Conservation (phyloP, 2,888 invertebrate genomes). For the Eurytoma adleriae region DNA sequence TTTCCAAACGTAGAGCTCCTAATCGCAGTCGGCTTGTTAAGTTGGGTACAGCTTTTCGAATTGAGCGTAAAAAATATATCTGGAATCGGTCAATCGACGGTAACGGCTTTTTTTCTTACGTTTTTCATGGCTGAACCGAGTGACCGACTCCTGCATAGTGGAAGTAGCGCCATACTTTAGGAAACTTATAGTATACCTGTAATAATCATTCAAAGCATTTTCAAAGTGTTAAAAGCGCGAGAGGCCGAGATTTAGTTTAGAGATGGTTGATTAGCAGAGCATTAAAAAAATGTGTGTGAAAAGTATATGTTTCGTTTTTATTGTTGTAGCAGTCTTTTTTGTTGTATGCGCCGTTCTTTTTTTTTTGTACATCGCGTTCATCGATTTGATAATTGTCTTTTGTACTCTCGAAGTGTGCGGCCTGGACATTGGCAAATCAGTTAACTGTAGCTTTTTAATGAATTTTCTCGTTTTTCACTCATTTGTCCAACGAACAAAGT, state of each 20-base stretch:
- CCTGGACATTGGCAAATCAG: background rate
- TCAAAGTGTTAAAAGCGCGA: slow-evolving; percentile 13
- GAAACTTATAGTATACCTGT: slow-evolving; percentile 14
- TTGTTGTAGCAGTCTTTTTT: too few relatives aligned
- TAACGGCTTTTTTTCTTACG: slow-evolving; percentile 4
- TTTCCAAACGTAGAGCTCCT: background rate
- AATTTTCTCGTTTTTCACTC: background rate
- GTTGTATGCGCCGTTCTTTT: background rate
- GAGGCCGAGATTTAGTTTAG: background rate
- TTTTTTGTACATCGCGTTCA: slow-evolving; percentile 4
- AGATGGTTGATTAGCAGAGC: slow-evolving; percentile 10
- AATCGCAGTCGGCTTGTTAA: too few relatives aligned
- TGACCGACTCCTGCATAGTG: slow-evolving; percentile 12
- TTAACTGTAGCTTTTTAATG: background rate
- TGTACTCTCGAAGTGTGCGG: slow-evolving; percentile 6
- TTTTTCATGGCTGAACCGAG: background rate
- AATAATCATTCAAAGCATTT: slow-evolving; percentile 28
- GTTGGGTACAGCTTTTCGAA: too few relatives aligned
- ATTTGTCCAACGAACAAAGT: slow-evolving; percentile 2
- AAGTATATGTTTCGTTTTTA: slow-evolving; percentile 2
- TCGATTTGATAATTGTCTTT: slow-evolving; percentile 7
- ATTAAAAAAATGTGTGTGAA: background rate
- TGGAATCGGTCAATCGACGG: background rate
- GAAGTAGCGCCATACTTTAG: slow-evolving; percentile 24
- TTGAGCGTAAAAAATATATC: background rate